Evolutionary conservation across 1,140 invertebrate species (phyloP).

Genomic region (Cydia fagiglandana): DNA sequence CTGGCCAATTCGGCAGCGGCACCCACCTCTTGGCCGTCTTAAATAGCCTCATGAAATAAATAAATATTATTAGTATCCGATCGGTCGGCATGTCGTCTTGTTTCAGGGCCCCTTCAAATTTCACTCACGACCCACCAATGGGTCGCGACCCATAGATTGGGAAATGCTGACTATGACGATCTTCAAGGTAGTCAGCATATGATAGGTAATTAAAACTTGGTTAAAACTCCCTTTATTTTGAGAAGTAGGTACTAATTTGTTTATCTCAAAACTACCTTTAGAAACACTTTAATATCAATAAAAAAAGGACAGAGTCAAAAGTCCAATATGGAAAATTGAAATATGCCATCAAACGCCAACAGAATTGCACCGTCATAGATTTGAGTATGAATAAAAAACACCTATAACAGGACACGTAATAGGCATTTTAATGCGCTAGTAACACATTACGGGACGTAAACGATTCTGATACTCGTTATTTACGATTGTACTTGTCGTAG

Average conservation of each 20-base stretch:
- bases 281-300: not conserved
- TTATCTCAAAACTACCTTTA: not conserved
- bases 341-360: not conserved
- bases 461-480: constrained; percentile 13
- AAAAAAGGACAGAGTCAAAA: not conserved
- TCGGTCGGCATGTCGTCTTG: too few species aligned
- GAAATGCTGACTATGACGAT: too few species aligned
- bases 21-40: too few species aligned
- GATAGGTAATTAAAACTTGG: too few species aligned
- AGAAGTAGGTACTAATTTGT: not conserved
- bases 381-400: constrained; percentile 14
- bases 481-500: constrained; percentile 5
- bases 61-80: too few species aligned
- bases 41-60: too few species aligned
- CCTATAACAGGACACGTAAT: constrained; percentile 8
- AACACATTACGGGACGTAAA: constrained; percentile 15
- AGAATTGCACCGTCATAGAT: not conserved
- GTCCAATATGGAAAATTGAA: not conserved
- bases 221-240: too few species aligned
- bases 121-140: too few species aligned
- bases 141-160: too few species aligned
- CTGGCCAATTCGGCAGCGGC: too few species aligned
- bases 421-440: constrained; percentile 10
- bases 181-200: too few species aligned
- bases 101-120: too few species aligned